Evolutionary conservation across 1,140 invertebrate species (phyloP).

Genomic region (Conopomorpha cramerella): DNA sequence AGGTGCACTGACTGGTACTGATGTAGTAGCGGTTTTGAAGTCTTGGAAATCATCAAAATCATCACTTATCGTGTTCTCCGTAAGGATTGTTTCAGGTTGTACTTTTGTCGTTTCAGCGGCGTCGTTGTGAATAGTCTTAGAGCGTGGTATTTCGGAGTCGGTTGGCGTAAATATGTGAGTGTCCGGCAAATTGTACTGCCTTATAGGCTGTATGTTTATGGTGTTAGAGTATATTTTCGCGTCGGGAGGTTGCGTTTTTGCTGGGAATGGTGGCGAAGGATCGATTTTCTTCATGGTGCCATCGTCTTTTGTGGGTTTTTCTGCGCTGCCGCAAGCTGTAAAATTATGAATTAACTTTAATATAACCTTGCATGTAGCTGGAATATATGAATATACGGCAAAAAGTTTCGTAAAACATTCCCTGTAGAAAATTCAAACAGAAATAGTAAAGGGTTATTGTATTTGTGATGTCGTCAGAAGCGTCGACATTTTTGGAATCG

Average conservation of each 20-base stretch:
- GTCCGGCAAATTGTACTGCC: conserved; percentile 54
- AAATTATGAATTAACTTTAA: too few species aligned
- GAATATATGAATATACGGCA: too few species aligned
- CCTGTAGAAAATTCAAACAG: too few species aligned
- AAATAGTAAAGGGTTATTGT: too few species aligned
- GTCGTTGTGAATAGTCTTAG: conserved; percentile 55
- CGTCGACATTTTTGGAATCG: too few species aligned
- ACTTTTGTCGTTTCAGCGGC: conserved; percentile 3
- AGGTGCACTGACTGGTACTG: background rate
- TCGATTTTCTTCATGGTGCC: too few species aligned
- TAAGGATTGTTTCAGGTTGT: background rate
- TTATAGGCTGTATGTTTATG: conserved; percentile 34
- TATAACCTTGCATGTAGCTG: too few species aligned
- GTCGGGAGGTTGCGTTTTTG: too few species aligned
- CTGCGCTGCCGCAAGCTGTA: conserved; percentile 46
- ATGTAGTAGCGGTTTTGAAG: conserved; percentile 27
- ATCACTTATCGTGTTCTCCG: conserved; percentile 13
- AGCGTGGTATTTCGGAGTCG: conserved; percentile 52
- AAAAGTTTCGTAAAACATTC: too few species aligned
- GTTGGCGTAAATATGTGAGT: conserved; percentile 58
- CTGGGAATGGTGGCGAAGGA: too few species aligned
- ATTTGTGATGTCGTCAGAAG: too few species aligned
- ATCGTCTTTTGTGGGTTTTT: too few species aligned
- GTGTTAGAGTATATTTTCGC: conserved; percentile 37
- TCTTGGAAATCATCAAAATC: conserved; percentile 53